Evolutionary conservation across 2,888 invertebrate species (phyloP).

Genomic region (Lasioglossum oenotherae): DNA sequence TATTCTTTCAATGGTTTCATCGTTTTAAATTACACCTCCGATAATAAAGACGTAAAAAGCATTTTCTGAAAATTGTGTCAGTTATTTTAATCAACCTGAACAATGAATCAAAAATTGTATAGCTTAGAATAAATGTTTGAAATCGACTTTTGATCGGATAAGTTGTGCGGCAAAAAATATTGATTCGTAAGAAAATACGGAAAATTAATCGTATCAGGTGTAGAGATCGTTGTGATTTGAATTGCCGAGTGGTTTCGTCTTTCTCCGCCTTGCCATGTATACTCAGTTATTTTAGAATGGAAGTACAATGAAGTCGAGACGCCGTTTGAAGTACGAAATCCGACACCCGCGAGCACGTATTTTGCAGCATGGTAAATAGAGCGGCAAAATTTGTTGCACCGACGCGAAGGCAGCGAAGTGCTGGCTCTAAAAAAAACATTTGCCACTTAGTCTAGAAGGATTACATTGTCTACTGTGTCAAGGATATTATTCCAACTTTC

Average conservation of each 20-base stretch:
- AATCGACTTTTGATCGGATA: too few species aligned
- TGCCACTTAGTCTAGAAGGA: slow-evolving; percentile 17
- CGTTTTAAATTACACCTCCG: too few species aligned
- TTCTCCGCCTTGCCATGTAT: neutral
- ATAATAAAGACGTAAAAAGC: too few species aligned
- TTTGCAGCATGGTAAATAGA: slow-evolving; percentile 51
- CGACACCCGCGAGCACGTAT: slow-evolving; percentile 2
- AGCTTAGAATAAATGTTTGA: too few species aligned
- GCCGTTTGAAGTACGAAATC: slow-evolving; percentile 6
- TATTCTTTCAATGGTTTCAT: too few species aligned
- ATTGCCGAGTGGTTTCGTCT: neutral
- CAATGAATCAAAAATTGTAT: too few species aligned
- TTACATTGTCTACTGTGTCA: slow-evolving; percentile 28
- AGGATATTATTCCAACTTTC: slow-evolving; percentile 22
- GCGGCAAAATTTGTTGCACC: slow-evolving; percentile 40
- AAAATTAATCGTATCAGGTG: neutral
- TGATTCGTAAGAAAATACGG: neutral
- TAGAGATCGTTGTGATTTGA: neutral
- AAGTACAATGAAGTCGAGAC: neutral
- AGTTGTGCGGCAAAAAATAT: neutral
- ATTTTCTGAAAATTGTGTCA: too few species aligned
- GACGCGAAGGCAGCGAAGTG: slow-evolving; percentile 12
- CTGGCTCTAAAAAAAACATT: slow-evolving; percentile 17
- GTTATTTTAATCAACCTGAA: too few species aligned
- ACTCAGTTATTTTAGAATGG: neutral